A percentile compares a stretch with the other conserved stretches of the same genome.
Conservation (phyloP, 2,113 vertebrate genomes). For the Pangasianodon gigas region DNA sequence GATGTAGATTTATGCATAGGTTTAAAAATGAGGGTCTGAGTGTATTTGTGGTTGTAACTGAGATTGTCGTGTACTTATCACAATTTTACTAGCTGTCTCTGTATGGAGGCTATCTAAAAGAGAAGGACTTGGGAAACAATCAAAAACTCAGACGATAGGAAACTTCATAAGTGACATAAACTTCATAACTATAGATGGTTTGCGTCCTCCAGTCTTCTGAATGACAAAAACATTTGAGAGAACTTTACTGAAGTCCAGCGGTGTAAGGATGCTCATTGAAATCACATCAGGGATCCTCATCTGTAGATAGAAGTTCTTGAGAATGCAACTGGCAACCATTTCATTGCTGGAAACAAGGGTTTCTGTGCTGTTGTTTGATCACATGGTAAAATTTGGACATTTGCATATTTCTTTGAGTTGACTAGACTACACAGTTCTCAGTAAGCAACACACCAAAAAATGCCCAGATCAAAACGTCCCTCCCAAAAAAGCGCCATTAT, state of each 20-base stretch:
- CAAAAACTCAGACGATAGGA: background rate
- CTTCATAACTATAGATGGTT: background rate
- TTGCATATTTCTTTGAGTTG: background rate
- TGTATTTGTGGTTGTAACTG: slow-evolving; percentile 58
- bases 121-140: background rate
- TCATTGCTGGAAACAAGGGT: background rate
- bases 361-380: background rate
- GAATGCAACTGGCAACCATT: background rate
- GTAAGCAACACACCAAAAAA: background rate
- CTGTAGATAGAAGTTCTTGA: background rate
- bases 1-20: slow-evolving; percentile 73
- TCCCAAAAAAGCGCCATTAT: no score
- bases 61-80: slow-evolving; percentile 57
- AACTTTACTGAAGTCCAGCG: background rate
- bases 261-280: background rate
- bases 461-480: no score
- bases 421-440: background rate
- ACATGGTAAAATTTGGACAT: background rate
- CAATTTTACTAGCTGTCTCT: slow-evolving; percentile 45
- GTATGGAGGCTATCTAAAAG: slow-evolving; percentile 30
- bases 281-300: background rate
- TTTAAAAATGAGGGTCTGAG: slow-evolving; percentile 64
- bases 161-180: background rate
- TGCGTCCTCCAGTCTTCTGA: background rate
- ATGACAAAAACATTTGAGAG: background rate